Percentiles rank a stretch among this genome's conserved stretches.
Conservation (phyloP, 1,140 invertebrate species). For the Heliconius nattereri region DNA sequence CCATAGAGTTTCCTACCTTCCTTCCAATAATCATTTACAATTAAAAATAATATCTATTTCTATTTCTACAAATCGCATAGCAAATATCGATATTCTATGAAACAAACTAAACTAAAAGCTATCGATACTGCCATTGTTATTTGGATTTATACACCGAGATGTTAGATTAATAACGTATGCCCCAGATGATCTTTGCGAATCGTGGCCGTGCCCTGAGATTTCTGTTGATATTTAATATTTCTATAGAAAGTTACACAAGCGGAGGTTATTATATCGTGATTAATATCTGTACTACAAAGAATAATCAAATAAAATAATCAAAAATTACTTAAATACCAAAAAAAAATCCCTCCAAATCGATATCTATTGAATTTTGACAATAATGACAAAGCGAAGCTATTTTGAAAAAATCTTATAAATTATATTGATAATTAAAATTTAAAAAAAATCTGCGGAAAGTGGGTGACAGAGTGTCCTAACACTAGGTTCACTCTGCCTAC, state of each 20-base stretch:
- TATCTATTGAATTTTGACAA: too few species aligned
- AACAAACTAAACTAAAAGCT: conserved; percentile 16
- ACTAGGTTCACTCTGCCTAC: too few species aligned
- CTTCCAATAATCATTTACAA: too few species aligned
- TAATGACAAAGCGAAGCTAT: too few species aligned
- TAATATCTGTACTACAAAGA: background rate
- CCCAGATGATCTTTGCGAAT: conserved; percentile 35
- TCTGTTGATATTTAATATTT: conserved; percentile 27
- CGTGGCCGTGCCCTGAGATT: conserved; percentile 16
- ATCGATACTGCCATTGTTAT: conserved; percentile 37
- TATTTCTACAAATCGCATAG: conserved; percentile 19
- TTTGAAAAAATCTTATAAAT: too few species aligned
- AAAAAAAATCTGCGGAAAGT: too few species aligned
- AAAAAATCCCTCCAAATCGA: too few species aligned
- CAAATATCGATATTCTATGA: conserved; percentile 2
- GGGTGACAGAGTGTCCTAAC: too few species aligned
- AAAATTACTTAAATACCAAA: too few species aligned
- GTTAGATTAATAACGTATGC: conserved; percentile 41
- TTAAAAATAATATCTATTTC: too few species aligned
- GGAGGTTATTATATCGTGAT: background rate
- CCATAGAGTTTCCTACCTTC: background rate
- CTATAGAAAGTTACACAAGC: conserved; percentile 6
- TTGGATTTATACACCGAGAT: conserved; percentile 40
- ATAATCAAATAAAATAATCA: background rate
- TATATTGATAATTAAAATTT: too few species aligned